Conservation (phyloP, 2,888 invertebrate species). For the Octodonta nipae region DNA sequence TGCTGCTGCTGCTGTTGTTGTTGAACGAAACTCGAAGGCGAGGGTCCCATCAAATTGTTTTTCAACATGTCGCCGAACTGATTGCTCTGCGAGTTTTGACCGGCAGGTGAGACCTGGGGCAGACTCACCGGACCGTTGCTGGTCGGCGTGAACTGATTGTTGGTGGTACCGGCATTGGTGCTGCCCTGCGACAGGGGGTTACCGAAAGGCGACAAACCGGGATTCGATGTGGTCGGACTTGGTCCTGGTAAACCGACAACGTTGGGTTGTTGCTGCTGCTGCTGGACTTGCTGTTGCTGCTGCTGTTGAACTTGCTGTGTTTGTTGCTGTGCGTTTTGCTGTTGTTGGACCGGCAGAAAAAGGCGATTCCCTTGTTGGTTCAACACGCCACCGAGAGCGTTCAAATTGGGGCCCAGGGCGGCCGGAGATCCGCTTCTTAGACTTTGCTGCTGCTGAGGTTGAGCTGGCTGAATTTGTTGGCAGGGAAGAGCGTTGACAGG, state of each 20-base stretch:
- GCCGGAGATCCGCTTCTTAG: slow-evolving; percentile 59
- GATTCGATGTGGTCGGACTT: slow-evolving; percentile 53
- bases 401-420: slow-evolving; percentile 31
- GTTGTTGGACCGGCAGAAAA: slow-evolving; percentile 32
- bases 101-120: slow-evolving; percentile 34
- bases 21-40: slow-evolving; percentile 29
- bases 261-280: slow-evolving; percentile 41
- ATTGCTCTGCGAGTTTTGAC: slow-evolving; percentile 29
- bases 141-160: slow-evolving; percentile 31
- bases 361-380: slow-evolving; percentile 27
- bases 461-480: slow-evolving; percentile 13
- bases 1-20: slow-evolving; percentile 27
- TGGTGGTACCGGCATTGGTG: slow-evolving; percentile 21
- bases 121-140: slow-evolving; percentile 36
- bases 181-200: slow-evolving; percentile 40
- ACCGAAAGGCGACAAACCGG: slow-evolving; percentile 60
- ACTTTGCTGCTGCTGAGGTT: slow-evolving; percentile 27
- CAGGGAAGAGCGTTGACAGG: slow-evolving; percentile 17
- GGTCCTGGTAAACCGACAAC: slow-evolving; percentile 66
- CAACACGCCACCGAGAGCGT: slow-evolving; percentile 19
- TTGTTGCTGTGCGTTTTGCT: slow-evolving; percentile 22
- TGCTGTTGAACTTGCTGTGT: slow-evolving; percentile 22
- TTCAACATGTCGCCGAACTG: slow-evolving; percentile 49
- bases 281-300: slow-evolving; percentile 29
- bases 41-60: slow-evolving; percentile 36